A percentile compares a stretch with the other conserved stretches of the same genome.
Evolutionary conservation across 1,140 invertebrate species (phyloP).

Genomic region (Centruroides sculpturatus): DNA sequence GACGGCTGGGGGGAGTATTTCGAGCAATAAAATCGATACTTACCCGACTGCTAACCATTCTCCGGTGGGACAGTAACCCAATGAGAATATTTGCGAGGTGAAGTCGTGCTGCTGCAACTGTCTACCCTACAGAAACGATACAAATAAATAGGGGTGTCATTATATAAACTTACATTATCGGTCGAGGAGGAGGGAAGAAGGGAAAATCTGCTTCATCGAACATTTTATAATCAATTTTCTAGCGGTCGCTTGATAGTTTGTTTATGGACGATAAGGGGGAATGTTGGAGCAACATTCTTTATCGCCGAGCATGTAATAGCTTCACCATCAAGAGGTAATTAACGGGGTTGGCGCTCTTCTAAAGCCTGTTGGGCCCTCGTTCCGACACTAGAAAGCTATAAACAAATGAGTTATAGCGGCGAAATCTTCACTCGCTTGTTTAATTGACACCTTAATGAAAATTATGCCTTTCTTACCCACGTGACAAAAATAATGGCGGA

Average conservation of each 20-base stretch:
- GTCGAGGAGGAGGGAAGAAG: neutral
- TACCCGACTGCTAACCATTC: conserved; percentile 94
- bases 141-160: neutral
- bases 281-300: neutral
- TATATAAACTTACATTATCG: neutral
- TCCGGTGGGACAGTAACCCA: conserved; percentile 93
- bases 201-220: neutral
- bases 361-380: too few species aligned
- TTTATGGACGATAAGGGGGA: neutral
- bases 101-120: conserved; percentile 94
- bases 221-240: too few species aligned
- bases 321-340: too few species aligned
- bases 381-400: too few species aligned
- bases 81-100: conserved; percentile 86
- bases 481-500: too few species aligned
- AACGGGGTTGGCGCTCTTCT: too few species aligned
- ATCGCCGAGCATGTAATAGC: too few species aligned
- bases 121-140: conserved; percentile 39
- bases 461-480: too few species aligned
- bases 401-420: too few species aligned
- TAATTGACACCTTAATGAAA: too few species aligned
- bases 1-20: neutral
- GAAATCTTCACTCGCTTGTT: too few species aligned
- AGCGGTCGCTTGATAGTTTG: too few species aligned
- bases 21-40: conserved; percentile 17